Conservation (phyloP, 2,888 invertebrate species). For the Argyra leucocephala region DNA sequence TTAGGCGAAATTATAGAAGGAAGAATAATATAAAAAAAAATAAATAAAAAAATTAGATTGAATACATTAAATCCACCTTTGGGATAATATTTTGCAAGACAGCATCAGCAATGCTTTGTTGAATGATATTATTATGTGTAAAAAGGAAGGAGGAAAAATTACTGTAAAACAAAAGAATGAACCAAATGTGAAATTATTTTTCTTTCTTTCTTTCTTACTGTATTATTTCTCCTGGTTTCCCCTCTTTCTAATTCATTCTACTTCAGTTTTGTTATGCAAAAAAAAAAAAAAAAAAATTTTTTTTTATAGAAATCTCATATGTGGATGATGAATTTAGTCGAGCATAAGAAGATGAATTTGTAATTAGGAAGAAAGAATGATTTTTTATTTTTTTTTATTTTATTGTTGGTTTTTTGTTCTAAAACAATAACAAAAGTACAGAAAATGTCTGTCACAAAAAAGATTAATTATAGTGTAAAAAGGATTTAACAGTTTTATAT, state of each 20-base stretch:
- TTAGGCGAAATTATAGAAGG: not conserved
- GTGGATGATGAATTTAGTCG: constrained; percentile 6
- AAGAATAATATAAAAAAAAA: not conserved
- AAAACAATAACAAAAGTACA: not conserved
- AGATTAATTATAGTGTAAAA: not conserved
- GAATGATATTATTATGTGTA: too few species aligned
- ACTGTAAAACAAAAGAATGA: not conserved
- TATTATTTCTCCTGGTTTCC: too few species aligned
- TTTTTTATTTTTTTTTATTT: not conserved
- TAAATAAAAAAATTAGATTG: not conserved
- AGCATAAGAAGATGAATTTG: not conserved
- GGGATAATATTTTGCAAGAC: not conserved
- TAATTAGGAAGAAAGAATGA: not conserved
- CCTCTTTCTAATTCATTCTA: too few species aligned
- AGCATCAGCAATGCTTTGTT: not conserved
- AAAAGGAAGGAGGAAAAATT: not conserved
- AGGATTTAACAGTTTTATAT: not conserved
- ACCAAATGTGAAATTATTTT: constrained; percentile 1
- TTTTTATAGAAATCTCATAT: not conserved
- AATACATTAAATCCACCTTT: constrained; percentile 6
- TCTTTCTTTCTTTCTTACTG: not conserved
- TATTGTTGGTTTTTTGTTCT: not conserved
- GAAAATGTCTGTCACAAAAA: not conserved
- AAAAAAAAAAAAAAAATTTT: too few species aligned
- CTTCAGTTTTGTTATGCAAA: too few species aligned